Evolutionary conservation across 23 tunicate genomes (phyloP).

Genomic region (Halocynthia aurantium): DNA sequence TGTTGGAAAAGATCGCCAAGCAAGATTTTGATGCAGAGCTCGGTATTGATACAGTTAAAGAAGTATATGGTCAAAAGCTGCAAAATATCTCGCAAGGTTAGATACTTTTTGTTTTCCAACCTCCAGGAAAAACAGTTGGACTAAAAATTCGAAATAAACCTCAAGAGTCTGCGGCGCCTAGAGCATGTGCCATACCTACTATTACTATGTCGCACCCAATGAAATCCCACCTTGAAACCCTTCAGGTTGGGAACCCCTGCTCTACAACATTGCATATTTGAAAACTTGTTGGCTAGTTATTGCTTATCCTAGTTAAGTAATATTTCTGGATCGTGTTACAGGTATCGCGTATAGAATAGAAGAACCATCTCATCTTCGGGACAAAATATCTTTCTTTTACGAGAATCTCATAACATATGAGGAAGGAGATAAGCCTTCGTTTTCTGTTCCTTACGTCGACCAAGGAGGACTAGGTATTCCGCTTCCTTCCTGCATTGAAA

Average conservation of each 20-base stretch:
- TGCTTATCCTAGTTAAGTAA: too few relatives aligned
- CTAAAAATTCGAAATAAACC: too few relatives aligned
- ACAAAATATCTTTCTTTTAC: conserved; percentile 21
- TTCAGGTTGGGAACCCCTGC: too few relatives aligned
- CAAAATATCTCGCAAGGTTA: conserved; percentile 1
- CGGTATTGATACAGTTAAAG: background rate
- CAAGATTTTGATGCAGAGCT: conserved; percentile 2
- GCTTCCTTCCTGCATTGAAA: background rate
- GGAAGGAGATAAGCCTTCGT: conserved; percentile 14
- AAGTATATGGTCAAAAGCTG: background rate
- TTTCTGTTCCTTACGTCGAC: conserved; percentile 47
- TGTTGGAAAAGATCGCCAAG: conserved; percentile 19
- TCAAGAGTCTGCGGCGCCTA: too few relatives aligned
- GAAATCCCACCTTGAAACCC: too few relatives aligned
- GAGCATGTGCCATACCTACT: too few relatives aligned
- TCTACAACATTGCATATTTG: too few relatives aligned
- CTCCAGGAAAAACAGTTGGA: too few relatives aligned
- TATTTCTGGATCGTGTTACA: background rate
- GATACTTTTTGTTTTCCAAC: background rate
- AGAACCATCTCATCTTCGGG: conserved; percentile 9
- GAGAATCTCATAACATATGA: background rate
- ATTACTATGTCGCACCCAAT: too few relatives aligned
- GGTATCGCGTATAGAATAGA: conserved; percentile 1
- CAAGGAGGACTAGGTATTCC: conserved; percentile 37
- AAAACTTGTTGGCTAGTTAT: too few relatives aligned